phyloP scores from a whole-genome alignment of 2,113 vertebrate genomes.

The Sprattus sprattus region DNA sequence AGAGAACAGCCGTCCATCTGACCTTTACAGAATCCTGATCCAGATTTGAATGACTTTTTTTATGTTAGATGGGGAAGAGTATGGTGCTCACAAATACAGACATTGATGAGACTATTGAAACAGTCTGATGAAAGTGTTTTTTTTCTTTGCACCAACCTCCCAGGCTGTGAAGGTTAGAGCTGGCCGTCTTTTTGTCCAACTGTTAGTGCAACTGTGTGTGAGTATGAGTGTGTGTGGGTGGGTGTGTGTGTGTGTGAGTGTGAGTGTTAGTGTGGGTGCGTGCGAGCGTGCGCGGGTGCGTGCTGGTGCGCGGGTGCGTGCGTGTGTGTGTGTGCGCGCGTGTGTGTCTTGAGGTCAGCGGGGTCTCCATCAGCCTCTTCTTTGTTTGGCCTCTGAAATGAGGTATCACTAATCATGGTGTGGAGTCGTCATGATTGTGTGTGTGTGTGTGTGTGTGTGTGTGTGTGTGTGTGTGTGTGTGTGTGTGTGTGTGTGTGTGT shows the following conservation, averaged over 20 bases:
- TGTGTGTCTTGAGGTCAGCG: background rate
- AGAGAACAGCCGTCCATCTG: background rate
- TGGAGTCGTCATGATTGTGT: background rate
- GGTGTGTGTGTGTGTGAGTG: too few relatives aligned
- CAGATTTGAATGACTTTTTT: too few relatives aligned
- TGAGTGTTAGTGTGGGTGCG: too few relatives aligned
- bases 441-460: conserved; percentile 14
- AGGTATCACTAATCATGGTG: background rate
- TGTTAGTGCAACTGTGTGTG: too few relatives aligned
- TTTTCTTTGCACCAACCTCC: background rate
- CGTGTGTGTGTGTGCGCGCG: background rate
- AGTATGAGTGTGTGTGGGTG: too few relatives aligned
- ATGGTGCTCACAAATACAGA: background rate
- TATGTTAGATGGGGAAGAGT: too few relatives aligned
- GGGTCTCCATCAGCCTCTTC: background rate
- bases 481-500: background rate
- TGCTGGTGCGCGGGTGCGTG: too few relatives aligned
- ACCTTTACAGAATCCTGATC: too few relatives aligned
- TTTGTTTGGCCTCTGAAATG: conserved; percentile 1
- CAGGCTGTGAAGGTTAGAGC: background rate
- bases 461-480: conserved; percentile 10
- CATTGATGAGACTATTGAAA: too few relatives aligned
- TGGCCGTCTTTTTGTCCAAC: background rate
- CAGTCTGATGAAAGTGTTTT: too few relatives aligned
- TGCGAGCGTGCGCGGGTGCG: too few relatives aligned